These are phyloP conservation scores for Cantharis rufa DNA, from an alignment of 2,888 invertebrate genomes.

Conservation along the genomic window DNA sequence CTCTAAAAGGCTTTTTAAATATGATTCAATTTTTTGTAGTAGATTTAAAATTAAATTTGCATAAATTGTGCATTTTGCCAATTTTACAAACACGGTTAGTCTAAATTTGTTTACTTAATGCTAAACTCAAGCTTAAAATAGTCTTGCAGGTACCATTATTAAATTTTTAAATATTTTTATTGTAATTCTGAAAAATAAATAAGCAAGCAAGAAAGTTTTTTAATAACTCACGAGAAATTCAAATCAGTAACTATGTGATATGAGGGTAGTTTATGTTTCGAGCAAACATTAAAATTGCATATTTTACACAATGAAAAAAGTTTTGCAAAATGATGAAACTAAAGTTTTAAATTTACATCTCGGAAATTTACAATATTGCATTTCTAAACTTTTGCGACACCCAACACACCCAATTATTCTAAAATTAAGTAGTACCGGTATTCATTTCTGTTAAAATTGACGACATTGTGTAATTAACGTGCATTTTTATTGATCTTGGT, in stretches of 20 bases:
- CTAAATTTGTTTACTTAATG: not conserved
- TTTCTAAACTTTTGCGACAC: not conserved
- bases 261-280: not conserved
- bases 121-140: not conserved
- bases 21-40: not conserved
- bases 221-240: not conserved
- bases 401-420: not conserved
- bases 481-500: not conserved
- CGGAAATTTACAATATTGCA: not conserved
- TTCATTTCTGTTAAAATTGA: not conserved
- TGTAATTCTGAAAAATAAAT: not conserved
- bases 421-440: no score
- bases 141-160: not conserved
- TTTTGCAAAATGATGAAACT: not conserved
- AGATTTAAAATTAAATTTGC: not conserved
- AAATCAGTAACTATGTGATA: not conserved
- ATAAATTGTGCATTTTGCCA: not conserved
- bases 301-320: not conserved
- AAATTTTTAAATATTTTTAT: not conserved
- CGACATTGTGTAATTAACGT: not conserved
- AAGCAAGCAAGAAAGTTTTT: not conserved
- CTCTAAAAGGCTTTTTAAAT: not conserved
- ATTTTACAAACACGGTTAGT: not conserved
- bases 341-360: not conserved
- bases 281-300: conserved; percentile 1